phyloP scores from a whole-genome alignment of 2,888 invertebrate species.

The Chelonus formosanus region DNA sequence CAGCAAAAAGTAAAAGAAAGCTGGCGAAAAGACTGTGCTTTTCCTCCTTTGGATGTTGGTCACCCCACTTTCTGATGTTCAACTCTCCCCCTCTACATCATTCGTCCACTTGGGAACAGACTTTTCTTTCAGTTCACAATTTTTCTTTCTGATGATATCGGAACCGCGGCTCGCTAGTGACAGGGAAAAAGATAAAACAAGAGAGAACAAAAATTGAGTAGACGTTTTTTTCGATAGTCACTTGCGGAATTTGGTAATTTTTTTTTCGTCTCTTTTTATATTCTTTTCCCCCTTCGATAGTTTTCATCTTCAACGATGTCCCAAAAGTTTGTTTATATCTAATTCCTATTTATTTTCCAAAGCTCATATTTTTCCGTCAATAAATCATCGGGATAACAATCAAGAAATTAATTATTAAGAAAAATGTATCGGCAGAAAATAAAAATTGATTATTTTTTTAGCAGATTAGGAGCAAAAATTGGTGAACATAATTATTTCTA shows the following conservation, averaged over 20 bases:
- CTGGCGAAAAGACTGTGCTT: conserved; percentile 15
- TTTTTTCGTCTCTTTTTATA: conserved; percentile 1
- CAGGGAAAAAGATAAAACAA: conserved; percentile 15
- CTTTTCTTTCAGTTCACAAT: conserved; percentile 41
- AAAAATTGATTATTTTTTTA: too few species aligned
- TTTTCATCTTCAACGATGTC: not conserved
- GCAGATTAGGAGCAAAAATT: too few species aligned
- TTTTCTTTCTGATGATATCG: conserved; percentile 27
- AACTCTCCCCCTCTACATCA: conserved; percentile 15
- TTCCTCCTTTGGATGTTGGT: conserved; percentile 2
- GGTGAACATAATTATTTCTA: too few species aligned
- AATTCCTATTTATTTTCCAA: not conserved
- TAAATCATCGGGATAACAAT: too few species aligned
- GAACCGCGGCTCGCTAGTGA: conserved; percentile 8
- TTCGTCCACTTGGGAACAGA: conserved; percentile 33
- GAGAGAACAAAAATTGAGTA: conserved; percentile 14
- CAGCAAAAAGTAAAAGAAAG: conserved; percentile 14
- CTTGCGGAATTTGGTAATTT: conserved; percentile 9
- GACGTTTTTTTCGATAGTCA: conserved; percentile 26
- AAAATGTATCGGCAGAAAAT: too few species aligned
- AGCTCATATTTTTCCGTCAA: too few species aligned
- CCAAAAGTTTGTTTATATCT: not conserved
- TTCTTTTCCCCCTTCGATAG: too few species aligned
- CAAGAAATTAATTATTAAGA: too few species aligned
- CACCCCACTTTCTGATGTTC: conserved; percentile 11